Evolutionary conservation across 92 coral and sea anemone genomes (phyloP), one percentile per base, ranked within the genome.

Genomic region (Bergia sp.): DNA sequence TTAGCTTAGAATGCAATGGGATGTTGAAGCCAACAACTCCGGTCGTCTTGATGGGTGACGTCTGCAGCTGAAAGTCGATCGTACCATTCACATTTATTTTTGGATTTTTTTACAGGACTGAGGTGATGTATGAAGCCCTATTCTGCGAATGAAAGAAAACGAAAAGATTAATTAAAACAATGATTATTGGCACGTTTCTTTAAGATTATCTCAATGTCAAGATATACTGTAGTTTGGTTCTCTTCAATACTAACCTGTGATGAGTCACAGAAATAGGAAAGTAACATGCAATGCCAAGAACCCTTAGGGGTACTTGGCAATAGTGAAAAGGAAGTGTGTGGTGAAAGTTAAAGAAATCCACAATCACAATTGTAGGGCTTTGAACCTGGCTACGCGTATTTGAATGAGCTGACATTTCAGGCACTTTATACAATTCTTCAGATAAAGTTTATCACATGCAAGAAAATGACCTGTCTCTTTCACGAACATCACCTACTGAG

Each of bases 1-100:
- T 58, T 61, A 88, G 64, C 42, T 39, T 65, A 40, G 90, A 61
- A 83, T 93, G 95, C 39, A 73, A 74, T 40, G 91, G 64, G 45
- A 76, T 81, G 80, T 93, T 90, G 55, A 90, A 93, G 16, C 91
- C 95, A 37, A 93, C 91, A 44, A 93, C 93, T 85, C 91, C 16
- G 81, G 85, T 90, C 13, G 88, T 50, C 37, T 92, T 92, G 41
- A 79, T 61, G 16, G 93, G 93, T 67, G 91, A 90, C 23, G 95
- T 90, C 77, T 90, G 91, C 10, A 92, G 74, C 40, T 82, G 37
- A 36, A 92, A 92, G 37, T 83, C 76, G 53, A 90, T 93, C 90
- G 57, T 47, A 90, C 95, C 90, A 90, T 44, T 90, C 84, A 73
- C 79, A 90, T 43, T 93, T 86, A 69, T 61, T 92, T 38, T 37